Conservation (phyloP, 2,113 vertebrate genomes). For the Cyprinodon brontotheroides region DNA sequence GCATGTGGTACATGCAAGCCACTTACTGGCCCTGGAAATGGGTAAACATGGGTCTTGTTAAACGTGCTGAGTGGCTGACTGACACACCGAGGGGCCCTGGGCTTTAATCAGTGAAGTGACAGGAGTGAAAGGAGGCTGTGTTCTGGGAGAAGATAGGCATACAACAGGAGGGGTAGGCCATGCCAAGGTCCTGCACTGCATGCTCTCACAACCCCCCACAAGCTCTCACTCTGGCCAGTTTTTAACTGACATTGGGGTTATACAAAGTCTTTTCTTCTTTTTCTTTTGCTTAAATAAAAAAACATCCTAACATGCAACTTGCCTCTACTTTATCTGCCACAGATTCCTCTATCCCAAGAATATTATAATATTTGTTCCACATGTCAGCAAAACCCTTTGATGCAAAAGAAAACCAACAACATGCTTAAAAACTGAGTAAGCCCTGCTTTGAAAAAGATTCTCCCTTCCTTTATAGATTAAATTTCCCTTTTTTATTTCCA, state of each 20-base stretch:
- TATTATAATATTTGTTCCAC: no score
- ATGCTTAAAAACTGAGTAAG: no score
- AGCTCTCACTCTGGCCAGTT: conserved; percentile 21
- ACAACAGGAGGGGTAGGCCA: conserved; percentile 35
- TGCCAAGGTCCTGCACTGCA: conserved; percentile 14
- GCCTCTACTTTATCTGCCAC: background rate
- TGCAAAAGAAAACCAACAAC: no score
- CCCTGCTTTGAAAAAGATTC: no score
- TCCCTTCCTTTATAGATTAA: no score
- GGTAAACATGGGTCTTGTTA: conserved; percentile 55
- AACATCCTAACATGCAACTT: background rate
- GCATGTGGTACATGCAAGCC: conserved; percentile 8
- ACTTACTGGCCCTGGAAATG: conserved; percentile 32
- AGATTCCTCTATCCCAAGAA: no score
- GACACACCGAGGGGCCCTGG: conserved; percentile 41
- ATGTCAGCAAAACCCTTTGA: no score
- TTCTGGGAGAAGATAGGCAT: conserved; percentile 49
- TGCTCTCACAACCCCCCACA: conserved; percentile 25
- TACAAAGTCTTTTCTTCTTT: conserved; percentile 6
- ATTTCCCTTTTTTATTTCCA: background rate
- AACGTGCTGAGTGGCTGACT: conserved; percentile 49
- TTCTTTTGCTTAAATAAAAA: conserved; percentile 15
- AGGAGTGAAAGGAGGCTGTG: conserved; percentile 67
- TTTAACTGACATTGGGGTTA: conserved; percentile 23
- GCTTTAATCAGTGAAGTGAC: conserved; percentile 66